Percentiles rank a stretch among this genome's conserved stretches.
phyloP scores from a whole-genome alignment of 2,797 vertebrate species.

The Coranthus polyacanthus region DNA sequence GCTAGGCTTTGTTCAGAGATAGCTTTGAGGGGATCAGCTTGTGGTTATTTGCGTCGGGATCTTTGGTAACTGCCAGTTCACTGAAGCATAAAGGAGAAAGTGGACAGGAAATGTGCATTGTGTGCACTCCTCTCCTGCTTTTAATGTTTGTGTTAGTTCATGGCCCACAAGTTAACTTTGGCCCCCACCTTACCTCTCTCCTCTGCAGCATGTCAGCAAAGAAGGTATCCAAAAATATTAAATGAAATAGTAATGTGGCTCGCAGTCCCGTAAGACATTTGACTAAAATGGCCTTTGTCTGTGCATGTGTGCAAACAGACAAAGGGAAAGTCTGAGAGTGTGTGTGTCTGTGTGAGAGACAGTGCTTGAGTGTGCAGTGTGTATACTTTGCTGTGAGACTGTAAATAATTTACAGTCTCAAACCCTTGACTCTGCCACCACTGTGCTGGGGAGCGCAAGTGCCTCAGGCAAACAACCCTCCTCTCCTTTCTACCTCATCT shows the following conservation, averaged over 20 bases:
- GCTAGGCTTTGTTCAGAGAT: constrained; percentile 20
- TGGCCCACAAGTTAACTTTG: constrained; percentile 14
- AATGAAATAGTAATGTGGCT: constrained; percentile 42
- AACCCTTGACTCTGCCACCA: constrained; percentile 57
- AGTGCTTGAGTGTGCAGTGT: constrained; percentile 18
- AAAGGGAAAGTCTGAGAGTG: constrained; percentile 11
- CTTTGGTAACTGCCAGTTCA: constrained; percentile 17
- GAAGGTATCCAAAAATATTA: constrained; percentile 25
- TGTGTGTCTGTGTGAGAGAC: constrained; percentile 28
- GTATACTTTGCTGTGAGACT: constrained; percentile 31
- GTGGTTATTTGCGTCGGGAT: constrained; percentile 26
- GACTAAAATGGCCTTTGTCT: constrained; percentile 46
- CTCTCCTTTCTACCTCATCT: constrained; percentile 18
- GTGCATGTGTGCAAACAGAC: constrained; percentile 12
- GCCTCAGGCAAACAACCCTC: constrained; percentile 55
- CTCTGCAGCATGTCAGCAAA: not conserved
- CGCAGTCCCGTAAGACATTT: constrained; percentile 22
- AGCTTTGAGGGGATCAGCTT: constrained; percentile 17
- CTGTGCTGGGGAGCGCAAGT: constrained; percentile 38
- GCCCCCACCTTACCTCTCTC: not conserved
- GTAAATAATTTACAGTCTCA: constrained; percentile 77
- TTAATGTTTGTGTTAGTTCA: not conserved
- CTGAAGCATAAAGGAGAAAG: not conserved
- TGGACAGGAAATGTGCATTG: not conserved
- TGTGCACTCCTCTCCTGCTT: not conserved